Evolutionary conservation across 2,797 vertebrate genomes (phyloP), one percentile per base, ranked within the genome.

Genomic region (Babyrousa celebensis): DNA sequence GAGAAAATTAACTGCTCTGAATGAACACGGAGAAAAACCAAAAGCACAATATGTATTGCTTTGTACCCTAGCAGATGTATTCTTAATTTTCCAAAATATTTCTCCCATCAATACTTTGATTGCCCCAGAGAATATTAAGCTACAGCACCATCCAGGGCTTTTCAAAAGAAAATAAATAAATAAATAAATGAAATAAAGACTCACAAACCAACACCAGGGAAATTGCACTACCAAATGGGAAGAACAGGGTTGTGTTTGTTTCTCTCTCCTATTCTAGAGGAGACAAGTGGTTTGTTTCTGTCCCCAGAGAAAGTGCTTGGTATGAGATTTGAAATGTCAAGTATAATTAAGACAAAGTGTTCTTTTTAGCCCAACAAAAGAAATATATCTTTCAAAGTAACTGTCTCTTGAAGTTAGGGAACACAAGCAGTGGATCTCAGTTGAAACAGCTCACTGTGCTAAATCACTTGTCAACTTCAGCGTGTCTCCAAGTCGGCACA

Each of bases 301-400:
- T 98, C 98, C 97, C 97, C 96, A 67, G 97, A 98, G 98, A 94
- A 98, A 97, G 88, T 0, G 85, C 96, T 92, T 97, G 80, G 71
- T 97, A 97, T 98, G 97, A 98, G 91, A 95, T 98, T 98, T 98
- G 97, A 98, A 98, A 98, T 79, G 78, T 98, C 97, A 98, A 92
- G 95, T 98, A 98, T 99, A 98, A 98, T 98, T 98, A 98, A 98
- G 98, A 98, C 96, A 98, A 98, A 99, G 94, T 97, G 93, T 97
- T 96, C 96, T 98, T 98, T 98, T 98, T 97, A 97, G 89, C 71
- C 94, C 95, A 97, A 97, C 96, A 97, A 98, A 98, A 98, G 96
- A 98, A 98, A 98, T 98, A 92, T 87, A 97, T 98, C 97, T 98
- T 98, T 98, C 98, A 98, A 97, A 98, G 97, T 97, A 98, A 98